A percentile compares a stretch with the other conserved stretches of the same genome.
phyloP scores from a whole-genome alignment of 2,797 vertebrate species.

The Tauraco hartlaubi region DNA sequence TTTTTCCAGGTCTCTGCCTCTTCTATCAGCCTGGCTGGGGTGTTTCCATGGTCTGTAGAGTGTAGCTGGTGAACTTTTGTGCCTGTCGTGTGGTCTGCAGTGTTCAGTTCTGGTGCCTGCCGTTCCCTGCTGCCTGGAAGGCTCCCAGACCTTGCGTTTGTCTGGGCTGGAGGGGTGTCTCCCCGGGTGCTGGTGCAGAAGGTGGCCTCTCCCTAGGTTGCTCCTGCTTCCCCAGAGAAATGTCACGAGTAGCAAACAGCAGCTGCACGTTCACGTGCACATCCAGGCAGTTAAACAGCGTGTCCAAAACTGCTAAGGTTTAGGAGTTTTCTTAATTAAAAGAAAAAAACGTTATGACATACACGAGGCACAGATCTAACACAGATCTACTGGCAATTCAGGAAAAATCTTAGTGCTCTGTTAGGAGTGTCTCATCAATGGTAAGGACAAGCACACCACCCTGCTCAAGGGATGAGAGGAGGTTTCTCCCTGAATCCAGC shows the following conservation, averaged over 20 bases:
- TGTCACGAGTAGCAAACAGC: background rate
- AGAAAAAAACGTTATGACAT: background rate
- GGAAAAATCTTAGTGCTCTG: background rate
- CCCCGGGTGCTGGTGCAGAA: background rate
- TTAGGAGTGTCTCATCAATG: background rate
- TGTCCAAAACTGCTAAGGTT: background rate
- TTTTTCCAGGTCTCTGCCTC: background rate
- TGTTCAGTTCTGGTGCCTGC: background rate
- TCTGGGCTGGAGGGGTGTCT: background rate
- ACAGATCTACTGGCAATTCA: background rate
- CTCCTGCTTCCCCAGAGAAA: background rate
- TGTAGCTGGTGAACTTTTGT: background rate
- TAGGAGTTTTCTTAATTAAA: background rate
- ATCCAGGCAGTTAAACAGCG: background rate
- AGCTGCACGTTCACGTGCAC: accelerated
- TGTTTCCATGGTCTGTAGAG: background rate
- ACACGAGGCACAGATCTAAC: background rate
- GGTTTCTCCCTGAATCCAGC: conserved; percentile 7
- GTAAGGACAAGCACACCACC: background rate
- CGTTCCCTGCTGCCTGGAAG: background rate
- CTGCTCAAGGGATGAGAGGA: background rate
- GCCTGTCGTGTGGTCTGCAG: accelerated
- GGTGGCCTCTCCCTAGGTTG: background rate
- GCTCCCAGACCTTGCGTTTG: background rate
- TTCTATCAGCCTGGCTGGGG: background rate